Evolutionary conservation across 2,888 invertebrate genomes (phyloP).

Genomic region (Drosophila fulvimacula): DNA sequence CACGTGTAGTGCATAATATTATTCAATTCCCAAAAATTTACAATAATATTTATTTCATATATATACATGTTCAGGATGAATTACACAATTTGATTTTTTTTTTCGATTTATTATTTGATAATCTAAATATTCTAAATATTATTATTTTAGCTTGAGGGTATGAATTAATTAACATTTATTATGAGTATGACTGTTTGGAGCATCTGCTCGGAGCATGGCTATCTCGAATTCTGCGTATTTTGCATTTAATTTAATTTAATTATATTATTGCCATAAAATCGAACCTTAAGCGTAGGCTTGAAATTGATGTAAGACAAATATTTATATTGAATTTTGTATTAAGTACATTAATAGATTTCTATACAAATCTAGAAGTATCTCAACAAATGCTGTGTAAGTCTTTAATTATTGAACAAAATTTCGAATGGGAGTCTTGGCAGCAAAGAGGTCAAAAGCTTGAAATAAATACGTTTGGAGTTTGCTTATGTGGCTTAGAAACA

Average conservation of each 20-base stretch:
- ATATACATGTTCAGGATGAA: too few relatives aligned
- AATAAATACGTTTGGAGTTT: slow-evolving; percentile 34
- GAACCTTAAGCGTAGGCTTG: neutral
- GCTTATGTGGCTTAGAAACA: slow-evolving; percentile 65
- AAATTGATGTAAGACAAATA: neutral
- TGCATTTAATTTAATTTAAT: neutral
- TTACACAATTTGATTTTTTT: too few relatives aligned
- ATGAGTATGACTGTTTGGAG: too few relatives aligned
- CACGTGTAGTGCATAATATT: too few relatives aligned
- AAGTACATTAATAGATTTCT: too few relatives aligned
- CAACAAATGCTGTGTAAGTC: neutral
- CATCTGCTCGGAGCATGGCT: neutral
- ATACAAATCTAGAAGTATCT: neutral
- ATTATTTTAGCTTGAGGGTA: too few relatives aligned
- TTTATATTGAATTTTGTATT: neutral
- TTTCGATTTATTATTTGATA: too few relatives aligned
- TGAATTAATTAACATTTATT: too few relatives aligned
- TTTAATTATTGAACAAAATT: slow-evolving; percentile 4
- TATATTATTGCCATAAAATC: neutral
- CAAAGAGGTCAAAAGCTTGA: slow-evolving; percentile 14
- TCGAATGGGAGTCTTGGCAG: neutral
- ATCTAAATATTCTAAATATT: too few relatives aligned
- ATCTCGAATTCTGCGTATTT: neutral
- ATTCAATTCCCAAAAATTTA: too few relatives aligned
- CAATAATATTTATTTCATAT: too few relatives aligned